A percentile compares a stretch with the other conserved stretches of the same genome.
Conservation (phyloP, 2,113 vertebrate species). For the Abramis brama region DNA sequence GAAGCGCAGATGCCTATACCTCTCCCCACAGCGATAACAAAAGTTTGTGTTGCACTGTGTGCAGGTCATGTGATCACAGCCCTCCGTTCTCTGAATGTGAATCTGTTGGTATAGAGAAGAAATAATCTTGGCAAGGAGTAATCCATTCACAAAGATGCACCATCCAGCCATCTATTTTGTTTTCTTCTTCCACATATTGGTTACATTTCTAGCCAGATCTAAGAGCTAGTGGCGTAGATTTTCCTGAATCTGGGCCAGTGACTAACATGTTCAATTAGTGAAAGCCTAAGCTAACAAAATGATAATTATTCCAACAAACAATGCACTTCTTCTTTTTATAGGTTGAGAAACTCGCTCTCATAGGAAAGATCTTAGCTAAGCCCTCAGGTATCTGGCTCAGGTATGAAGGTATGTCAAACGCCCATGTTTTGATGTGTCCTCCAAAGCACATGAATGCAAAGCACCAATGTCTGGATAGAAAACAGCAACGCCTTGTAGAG, state of each 20-base stretch:
- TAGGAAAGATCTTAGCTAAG: neutral
- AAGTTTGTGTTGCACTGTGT: conserved; percentile 98
- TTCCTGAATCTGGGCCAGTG: neutral
- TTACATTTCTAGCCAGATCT: too few relatives aligned
- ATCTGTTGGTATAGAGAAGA: conserved; percentile 77
- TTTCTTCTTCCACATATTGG: too few relatives aligned
- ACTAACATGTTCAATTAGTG: neutral
- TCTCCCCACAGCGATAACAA: conserved; percentile 97
- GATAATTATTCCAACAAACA: neutral
- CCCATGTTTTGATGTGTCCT: neutral
- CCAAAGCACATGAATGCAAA: neutral
- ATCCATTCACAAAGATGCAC: neutral
- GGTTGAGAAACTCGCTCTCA: neutral
- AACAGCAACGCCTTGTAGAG: neutral
- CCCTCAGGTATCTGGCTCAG: conserved; percentile 19
- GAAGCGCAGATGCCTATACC: conserved; percentile 93
- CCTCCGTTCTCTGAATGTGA: conserved; percentile 97
- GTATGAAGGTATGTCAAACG: conserved; percentile 25
- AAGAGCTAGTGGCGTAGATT: neutral
- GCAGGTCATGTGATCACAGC: conserved; percentile 98
- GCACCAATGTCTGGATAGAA: neutral
- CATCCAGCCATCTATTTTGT: neutral
- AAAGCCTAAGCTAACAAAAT: conserved; percentile 10
- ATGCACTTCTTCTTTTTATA: neutral
- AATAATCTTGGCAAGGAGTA: neutral